Conservation (phyloP, 2,888 invertebrate genomes). For the Troides oblongomaculatus region DNA sequence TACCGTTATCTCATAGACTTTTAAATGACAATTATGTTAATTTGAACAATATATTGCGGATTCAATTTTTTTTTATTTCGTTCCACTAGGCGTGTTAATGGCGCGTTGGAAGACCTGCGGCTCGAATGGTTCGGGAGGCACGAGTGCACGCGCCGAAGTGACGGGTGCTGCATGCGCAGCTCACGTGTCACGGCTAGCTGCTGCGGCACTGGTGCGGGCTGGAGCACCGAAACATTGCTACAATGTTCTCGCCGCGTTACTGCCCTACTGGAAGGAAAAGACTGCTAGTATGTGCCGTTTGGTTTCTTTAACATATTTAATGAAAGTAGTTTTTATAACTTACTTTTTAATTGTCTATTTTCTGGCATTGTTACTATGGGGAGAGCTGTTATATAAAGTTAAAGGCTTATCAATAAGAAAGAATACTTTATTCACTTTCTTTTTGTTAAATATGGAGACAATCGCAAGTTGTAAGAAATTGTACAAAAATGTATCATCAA, state of each 20-base stretch:
- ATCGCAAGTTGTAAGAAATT: too few species aligned
- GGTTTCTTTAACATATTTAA: neutral
- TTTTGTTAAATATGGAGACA: too few species aligned
- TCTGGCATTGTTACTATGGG: too few species aligned
- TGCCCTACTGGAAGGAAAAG: conserved; percentile 87
- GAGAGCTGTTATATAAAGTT: too few species aligned
- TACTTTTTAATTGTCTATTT: too few species aligned
- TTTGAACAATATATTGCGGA: neutral
- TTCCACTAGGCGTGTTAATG: conserved; percentile 83
- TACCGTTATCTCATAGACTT: too few species aligned
- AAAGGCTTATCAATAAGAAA: too few species aligned
- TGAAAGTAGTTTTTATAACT: too few species aligned
- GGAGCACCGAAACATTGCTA: conserved; percentile 68
- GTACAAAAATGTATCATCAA: too few species aligned
- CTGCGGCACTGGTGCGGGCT: conserved; percentile 64
- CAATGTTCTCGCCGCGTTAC: conserved; percentile 58
- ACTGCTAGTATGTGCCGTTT: conserved; percentile 52
- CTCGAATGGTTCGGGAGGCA: conserved; percentile 37
- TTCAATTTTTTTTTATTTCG: conserved; percentile 14
- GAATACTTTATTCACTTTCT: too few species aligned
- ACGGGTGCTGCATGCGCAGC: conserved; percentile 61
- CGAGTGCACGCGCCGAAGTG: conserved; percentile 41
- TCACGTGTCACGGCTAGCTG: conserved; percentile 70
- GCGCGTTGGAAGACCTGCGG: conserved; percentile 83
- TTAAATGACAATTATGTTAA: too few species aligned